Percentiles rank a stretch among this genome's conserved stretches.
phyloP scores from a whole-genome alignment of 2,888 invertebrate genomes.

The Heliconius sara region DNA sequence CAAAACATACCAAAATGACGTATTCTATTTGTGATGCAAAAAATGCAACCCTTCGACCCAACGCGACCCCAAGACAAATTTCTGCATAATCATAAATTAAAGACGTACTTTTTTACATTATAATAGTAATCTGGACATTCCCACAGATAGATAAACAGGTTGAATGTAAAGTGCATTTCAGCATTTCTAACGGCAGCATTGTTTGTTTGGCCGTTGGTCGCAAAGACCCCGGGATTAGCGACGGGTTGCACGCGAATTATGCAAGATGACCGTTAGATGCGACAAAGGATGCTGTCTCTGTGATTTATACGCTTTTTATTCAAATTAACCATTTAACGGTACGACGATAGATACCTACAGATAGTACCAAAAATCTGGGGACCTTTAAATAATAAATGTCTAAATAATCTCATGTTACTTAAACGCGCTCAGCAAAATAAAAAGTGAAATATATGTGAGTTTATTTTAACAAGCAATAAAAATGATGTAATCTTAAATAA shows the following conservation, averaged over 20 bases:
- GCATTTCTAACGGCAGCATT: conserved; percentile 64
- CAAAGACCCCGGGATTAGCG: conserved; percentile 54
- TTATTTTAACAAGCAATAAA: conserved; percentile 18
- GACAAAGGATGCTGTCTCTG: conserved; percentile 53
- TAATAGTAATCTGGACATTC: conserved; percentile 63
- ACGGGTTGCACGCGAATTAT: conserved; percentile 69
- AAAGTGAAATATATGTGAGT: conserved; percentile 3
- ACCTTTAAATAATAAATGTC: neutral
- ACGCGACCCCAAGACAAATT: conserved; percentile 55
- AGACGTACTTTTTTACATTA: conserved; percentile 65
- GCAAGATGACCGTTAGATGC: conserved; percentile 61
- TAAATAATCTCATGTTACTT: neutral
- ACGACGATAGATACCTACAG: neutral
- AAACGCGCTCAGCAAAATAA: neutral
- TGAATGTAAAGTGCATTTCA: conserved; percentile 67
- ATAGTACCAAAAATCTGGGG: neutral
- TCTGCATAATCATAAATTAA: conserved; percentile 76
- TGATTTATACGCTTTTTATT: conserved; percentile 50
- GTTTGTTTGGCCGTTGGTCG: conserved; percentile 61
- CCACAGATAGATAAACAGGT: conserved; percentile 65
- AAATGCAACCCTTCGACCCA: conserved; percentile 58
- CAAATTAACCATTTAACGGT: conserved; percentile 39
- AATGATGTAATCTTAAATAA: conserved; percentile 41
- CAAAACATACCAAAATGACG: conserved; percentile 45
- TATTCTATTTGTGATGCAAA: conserved; percentile 53